Conservation (phyloP, 2,797 vertebrate species). For the Salmo trutta region DNA sequence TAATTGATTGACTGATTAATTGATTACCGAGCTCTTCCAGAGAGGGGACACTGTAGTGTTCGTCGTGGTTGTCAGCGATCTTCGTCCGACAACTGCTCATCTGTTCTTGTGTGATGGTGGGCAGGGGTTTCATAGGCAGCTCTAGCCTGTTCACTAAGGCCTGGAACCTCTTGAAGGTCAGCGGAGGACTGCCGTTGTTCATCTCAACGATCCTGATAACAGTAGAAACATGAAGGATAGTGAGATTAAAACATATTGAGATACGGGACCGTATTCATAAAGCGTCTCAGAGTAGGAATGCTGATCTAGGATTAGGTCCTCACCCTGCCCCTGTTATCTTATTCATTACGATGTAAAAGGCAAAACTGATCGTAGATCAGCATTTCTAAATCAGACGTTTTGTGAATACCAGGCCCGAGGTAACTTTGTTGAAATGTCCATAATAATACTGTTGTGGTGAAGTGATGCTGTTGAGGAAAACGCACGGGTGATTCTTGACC, state of each 20-base stretch:
- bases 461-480: background rate
- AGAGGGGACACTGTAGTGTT: slow-evolving; percentile 90
- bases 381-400: background rate
- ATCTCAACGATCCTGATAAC: slow-evolving; percentile 89
- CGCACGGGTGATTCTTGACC: slow-evolving; percentile 78
- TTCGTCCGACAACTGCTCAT: slow-evolving; percentile 85
- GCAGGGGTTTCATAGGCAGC: slow-evolving; percentile 86
- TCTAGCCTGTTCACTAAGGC: slow-evolving; percentile 92
- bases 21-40: slow-evolving; percentile 89
- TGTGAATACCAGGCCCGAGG: background rate
- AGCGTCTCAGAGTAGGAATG: background rate
- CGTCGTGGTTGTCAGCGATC: slow-evolving; percentile 87
- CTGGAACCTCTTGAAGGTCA: slow-evolving; percentile 97
- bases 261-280: background rate
- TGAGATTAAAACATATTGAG: background rate
- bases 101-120: slow-evolving; percentile 83
- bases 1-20: background rate
- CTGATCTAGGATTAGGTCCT: background rate
- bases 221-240: slow-evolving; percentile 4
- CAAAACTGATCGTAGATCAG: background rate
- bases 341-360: background rate
- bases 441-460: background rate
- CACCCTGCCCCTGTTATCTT: background rate
- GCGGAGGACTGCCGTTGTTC: slow-evolving; percentile 92
- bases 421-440: background rate